Conservation (phyloP, 30 jellyfish, hydroid and myxozoan genomes). For the Turritopsis dohrnii region DNA sequence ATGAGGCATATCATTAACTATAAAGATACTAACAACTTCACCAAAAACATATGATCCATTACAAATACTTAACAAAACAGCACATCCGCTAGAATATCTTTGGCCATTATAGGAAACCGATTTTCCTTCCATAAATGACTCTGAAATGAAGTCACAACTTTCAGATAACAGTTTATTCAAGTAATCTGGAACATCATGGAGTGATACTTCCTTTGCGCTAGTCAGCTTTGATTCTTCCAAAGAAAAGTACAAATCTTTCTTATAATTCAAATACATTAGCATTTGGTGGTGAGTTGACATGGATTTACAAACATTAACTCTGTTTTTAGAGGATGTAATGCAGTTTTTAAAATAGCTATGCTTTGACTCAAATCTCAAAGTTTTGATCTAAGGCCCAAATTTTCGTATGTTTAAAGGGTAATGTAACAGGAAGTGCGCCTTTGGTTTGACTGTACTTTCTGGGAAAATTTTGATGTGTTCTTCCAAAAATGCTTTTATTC, state of each 20-base stretch:
- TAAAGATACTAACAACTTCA: neutral
- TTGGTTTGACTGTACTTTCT: neutral
- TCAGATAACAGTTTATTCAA: neutral
- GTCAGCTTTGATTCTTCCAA: neutral
- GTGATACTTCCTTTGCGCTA: neutral
- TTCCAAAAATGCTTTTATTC: neutral
- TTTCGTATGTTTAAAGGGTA: neutral
- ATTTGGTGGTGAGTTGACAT: conserved; percentile 3
- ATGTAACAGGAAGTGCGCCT: conserved; percentile 1
- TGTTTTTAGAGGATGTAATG: neutral
- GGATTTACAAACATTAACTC: neutral
- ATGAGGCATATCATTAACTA: neutral
- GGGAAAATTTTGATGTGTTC: neutral
- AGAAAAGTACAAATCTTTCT: neutral
- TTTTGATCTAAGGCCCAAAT: neutral
- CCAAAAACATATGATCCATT: neutral
- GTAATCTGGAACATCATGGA: neutral
- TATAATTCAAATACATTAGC: conserved; percentile 2
- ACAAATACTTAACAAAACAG: neutral
- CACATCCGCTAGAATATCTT: neutral
- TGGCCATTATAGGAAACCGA: neutral
- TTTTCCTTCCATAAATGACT: neutral
- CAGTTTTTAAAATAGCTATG: conserved; percentile 7
- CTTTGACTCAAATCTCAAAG: neutral
- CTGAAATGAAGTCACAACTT: neutral